These are phyloP conservation scores for Clarias fuscus DNA, from an alignment of 2,797 vertebrate species.

Conservation along the genomic window DNA sequence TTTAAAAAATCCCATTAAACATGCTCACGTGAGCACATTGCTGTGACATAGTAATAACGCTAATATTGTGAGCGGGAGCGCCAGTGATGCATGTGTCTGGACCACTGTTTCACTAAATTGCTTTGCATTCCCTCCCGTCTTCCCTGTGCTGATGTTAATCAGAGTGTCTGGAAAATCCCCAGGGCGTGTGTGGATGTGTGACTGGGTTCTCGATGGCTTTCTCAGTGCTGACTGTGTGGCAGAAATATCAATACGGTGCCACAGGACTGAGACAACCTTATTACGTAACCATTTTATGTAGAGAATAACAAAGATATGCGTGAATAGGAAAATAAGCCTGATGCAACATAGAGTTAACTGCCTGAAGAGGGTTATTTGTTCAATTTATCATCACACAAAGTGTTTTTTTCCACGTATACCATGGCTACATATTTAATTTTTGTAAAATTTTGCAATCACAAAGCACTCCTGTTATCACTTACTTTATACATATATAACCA, in stretches of 20 bases:
- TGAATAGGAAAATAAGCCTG: background rate
- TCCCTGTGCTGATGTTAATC: background rate
- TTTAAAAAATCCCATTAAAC: background rate
- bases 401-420: background rate
- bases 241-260: background rate
- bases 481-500: background rate
- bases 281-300: background rate
- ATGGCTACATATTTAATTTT: background rate
- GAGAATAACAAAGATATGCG: background rate
- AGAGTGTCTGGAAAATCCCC: background rate
- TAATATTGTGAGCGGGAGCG: background rate
- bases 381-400: background rate
- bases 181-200: conserved; percentile 4
- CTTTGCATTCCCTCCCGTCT: background rate
- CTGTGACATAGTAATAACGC: background rate
- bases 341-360: background rate
- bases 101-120: background rate
- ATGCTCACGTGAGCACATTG: background rate
- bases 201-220: background rate
- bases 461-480: background rate
- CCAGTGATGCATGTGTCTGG: background rate
- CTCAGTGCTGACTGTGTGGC: background rate
- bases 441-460: background rate
- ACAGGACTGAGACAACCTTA: too few relatives aligned
- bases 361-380: background rate